These are phyloP conservation scores for Trichonephila clavata DNA, from an alignment of 1,140 invertebrate genomes.

Conservation along the genomic window DNA sequence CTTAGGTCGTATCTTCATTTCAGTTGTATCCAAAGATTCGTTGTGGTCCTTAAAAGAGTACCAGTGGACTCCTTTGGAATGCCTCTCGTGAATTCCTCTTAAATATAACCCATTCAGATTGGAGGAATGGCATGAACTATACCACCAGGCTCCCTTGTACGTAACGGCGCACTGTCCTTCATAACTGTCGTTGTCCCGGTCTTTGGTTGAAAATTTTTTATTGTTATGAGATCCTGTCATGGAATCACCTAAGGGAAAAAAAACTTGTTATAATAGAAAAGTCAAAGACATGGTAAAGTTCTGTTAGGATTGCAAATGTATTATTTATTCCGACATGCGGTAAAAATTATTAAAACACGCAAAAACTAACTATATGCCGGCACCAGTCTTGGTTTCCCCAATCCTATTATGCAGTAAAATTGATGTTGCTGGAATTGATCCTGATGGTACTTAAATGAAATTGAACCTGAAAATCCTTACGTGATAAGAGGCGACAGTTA, in stretches of 20 bases:
- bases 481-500: too few relatives aligned
- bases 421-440: too few relatives aligned
- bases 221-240: conserved; percentile 31
- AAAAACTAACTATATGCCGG: too few relatives aligned
- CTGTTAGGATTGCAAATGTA: too few relatives aligned
- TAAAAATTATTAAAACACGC: too few relatives aligned
- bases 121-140: conserved; percentile 77
- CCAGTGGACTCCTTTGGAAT: conserved; percentile 77
- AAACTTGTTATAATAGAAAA: too few relatives aligned
- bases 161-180: conserved; percentile 72
- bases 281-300: too few relatives aligned
- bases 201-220: conserved; percentile 49
- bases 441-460: too few relatives aligned
- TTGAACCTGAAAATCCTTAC: too few relatives aligned
- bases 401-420: too few relatives aligned
- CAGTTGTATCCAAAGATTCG: conserved; percentile 36
- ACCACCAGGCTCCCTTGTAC: conserved; percentile 79
- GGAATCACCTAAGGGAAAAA: conserved; percentile 1
- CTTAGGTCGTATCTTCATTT: conserved; percentile 65
- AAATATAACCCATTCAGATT: conserved; percentile 78
- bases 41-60: conserved; percentile 48
- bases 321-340: too few relatives aligned
- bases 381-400: too few relatives aligned
- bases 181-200: conserved; percentile 27
- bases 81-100: conserved; percentile 45